A percentile compares a stretch with the other conserved stretches of the same genome.
phyloP scores from a whole-genome alignment of 2,888 invertebrate species.

The Alcis repandata region DNA sequence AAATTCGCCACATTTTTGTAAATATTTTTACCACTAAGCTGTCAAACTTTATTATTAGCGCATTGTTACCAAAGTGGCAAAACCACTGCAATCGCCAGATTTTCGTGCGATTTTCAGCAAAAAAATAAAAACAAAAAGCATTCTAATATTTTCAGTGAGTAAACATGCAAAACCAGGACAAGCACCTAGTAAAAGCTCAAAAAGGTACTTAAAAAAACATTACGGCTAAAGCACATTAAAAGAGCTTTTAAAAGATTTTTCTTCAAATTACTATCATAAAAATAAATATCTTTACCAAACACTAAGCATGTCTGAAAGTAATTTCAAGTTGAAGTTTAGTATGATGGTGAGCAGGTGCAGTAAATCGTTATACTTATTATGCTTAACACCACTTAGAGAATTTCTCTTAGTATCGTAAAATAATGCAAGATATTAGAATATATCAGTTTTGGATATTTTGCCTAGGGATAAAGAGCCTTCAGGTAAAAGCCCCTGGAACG shows the following conservation, averaged over 20 bases:
- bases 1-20: too few species aligned
- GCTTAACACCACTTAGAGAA: conserved; percentile 17
- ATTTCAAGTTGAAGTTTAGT: conserved; percentile 28
- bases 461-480: too few species aligned
- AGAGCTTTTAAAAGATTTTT: conserved; percentile 15
- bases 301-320: conserved; percentile 21
- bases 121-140: too few species aligned
- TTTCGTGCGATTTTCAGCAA: too few species aligned
- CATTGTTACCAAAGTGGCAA: too few species aligned
- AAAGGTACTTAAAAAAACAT: conserved; percentile 8
- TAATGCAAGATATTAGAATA: conserved; percentile 10
- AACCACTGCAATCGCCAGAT: too few species aligned
- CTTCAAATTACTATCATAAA: conserved; percentile 18
- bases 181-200: not conserved
- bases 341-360: conserved; percentile 31
- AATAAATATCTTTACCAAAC: conserved; percentile 9
- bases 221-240: conserved; percentile 11
- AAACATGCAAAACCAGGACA: not conserved
- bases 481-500: too few species aligned
- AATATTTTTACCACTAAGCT: too few species aligned
- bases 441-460: not conserved
- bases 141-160: too few species aligned
- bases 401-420: conserved; percentile 12
- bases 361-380: conserved; percentile 26
- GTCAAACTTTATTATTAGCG: too few species aligned